phyloP scores from a whole-genome alignment of 1,140 invertebrate genomes.

The Thaumatotibia leucotreta region DNA sequence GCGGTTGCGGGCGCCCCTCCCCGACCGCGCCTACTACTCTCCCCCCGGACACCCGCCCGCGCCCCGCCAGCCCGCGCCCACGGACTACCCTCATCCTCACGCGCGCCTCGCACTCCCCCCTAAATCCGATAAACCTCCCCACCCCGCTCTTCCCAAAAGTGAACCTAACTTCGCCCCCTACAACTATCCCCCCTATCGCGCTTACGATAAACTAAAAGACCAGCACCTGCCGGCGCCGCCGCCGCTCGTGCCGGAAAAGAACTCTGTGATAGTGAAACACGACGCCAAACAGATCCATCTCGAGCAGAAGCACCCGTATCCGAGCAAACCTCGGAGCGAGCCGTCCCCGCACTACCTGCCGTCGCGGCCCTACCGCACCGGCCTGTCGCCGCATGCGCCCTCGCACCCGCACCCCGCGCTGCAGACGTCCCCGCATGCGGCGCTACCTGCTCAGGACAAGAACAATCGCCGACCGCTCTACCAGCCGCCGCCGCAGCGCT shows the following conservation, averaged over 20 bases:
- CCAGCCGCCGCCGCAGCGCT: conserved; percentile 84
- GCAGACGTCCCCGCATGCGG: conserved; percentile 75
- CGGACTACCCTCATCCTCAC: conserved; percentile 27
- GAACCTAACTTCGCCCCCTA: conserved; percentile 86
- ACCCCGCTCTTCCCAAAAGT: conserved; percentile 80
- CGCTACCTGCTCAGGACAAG: conserved; percentile 79
- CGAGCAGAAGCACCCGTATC: conserved; percentile 79
- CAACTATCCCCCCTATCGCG: conserved; percentile 73
- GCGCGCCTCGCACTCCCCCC: conserved; percentile 76
- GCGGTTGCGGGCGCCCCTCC: conserved; percentile 54
- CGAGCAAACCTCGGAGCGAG: conserved; percentile 79
- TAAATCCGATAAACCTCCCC: conserved; percentile 77
- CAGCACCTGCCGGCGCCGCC: conserved; percentile 78
- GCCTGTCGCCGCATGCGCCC: conserved; percentile 75
- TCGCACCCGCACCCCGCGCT: conserved; percentile 73
- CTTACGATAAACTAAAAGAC: conserved; percentile 75
- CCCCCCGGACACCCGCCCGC: conserved; percentile 27
- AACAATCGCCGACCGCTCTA: conserved; percentile 81
- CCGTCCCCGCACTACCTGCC: conserved; percentile 80
- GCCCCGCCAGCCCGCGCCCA: conserved; percentile 23
- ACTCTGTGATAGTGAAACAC: conserved; percentile 87
- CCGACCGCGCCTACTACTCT: conserved; percentile 53
- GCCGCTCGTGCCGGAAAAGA: conserved; percentile 82
- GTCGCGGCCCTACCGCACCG: conserved; percentile 79
- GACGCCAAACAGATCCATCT: conserved; percentile 80